Conservation (phyloP, 1,140 invertebrate species). For the Akabosia matsudoensis region DNA sequence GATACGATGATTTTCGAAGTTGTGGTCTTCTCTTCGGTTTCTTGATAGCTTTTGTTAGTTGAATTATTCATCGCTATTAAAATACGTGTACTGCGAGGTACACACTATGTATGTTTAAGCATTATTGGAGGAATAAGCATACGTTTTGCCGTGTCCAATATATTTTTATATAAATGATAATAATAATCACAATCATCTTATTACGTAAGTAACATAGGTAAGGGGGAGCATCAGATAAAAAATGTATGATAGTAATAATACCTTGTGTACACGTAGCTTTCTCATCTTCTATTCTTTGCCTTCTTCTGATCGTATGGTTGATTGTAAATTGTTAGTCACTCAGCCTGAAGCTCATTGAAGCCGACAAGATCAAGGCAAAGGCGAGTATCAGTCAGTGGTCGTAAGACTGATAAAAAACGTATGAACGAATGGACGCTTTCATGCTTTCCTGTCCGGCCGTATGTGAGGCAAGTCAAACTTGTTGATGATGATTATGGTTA, state of each 20-base stretch:
- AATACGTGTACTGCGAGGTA: background rate
- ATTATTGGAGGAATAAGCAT: background rate
- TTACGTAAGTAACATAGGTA: no score
- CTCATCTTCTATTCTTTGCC: background rate
- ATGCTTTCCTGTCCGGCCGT: background rate
- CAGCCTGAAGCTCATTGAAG: slow-evolving; percentile 20
- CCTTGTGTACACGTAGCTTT: no score
- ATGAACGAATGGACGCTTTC: background rate
- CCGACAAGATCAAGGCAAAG: slow-evolving; percentile 13
- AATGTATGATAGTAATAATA: slow-evolving; percentile 9
- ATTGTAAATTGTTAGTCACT: slow-evolving; percentile 18
- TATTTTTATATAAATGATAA: background rate
- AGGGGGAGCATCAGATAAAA: background rate
- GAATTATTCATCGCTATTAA: slow-evolving; percentile 19
- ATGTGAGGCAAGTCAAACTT: background rate
- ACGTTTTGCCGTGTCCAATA: background rate
- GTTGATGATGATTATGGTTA: slow-evolving; percentile 1
- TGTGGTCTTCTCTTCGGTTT: background rate
- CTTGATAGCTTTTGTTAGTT: background rate
- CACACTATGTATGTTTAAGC: slow-evolving; percentile 14
- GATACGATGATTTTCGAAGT: slow-evolving; percentile 8
- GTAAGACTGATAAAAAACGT: background rate
- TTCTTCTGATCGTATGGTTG: slow-evolving; percentile 6
- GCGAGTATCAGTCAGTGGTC: slow-evolving; percentile 15
- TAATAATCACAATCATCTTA: background rate